Conservation (phyloP, 2,888 invertebrate genomes). For the Ceratothoa steindachneri region DNA sequence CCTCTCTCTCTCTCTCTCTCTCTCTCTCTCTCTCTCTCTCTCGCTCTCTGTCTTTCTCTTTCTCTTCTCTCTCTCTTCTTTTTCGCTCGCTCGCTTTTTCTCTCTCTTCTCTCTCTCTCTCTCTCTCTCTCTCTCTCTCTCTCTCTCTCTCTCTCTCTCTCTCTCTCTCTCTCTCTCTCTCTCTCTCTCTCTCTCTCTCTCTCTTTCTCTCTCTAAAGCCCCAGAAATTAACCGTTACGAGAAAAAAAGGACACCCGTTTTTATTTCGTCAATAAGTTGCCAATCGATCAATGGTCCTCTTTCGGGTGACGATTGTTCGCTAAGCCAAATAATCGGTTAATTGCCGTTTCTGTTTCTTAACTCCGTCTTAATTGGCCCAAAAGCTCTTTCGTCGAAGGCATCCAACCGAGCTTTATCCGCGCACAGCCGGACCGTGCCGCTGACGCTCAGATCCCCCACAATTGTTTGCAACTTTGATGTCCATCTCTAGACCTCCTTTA, state of each 20-base stretch:
- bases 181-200: background rate
- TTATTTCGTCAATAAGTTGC: background rate
- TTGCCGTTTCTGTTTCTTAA: conserved; percentile 1
- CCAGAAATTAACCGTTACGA: background rate
- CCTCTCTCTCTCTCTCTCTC: too few relatives aligned
- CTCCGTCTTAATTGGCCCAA: background rate
- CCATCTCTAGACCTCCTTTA: too few relatives aligned
- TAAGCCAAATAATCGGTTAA: conserved; percentile 1
- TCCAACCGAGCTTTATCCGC: background rate
- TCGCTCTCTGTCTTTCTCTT: too few relatives aligned
- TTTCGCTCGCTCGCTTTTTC: too few relatives aligned
- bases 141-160: background rate
- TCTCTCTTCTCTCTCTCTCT: background rate
- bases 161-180: background rate
- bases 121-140: background rate
- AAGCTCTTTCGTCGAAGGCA: background rate
- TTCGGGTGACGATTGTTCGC: background rate
- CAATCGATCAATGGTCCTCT: background rate
- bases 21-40: too few relatives aligned
- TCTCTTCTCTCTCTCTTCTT: too few relatives aligned
- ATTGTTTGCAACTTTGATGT: background rate
- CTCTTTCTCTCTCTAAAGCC: background rate
- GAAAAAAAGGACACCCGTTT: background rate
- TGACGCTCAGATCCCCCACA: too few relatives aligned
- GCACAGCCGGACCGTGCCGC: background rate